Conservation (phyloP, 2,888 invertebrate genomes). For the Dicyrtoma fusca region DNA sequence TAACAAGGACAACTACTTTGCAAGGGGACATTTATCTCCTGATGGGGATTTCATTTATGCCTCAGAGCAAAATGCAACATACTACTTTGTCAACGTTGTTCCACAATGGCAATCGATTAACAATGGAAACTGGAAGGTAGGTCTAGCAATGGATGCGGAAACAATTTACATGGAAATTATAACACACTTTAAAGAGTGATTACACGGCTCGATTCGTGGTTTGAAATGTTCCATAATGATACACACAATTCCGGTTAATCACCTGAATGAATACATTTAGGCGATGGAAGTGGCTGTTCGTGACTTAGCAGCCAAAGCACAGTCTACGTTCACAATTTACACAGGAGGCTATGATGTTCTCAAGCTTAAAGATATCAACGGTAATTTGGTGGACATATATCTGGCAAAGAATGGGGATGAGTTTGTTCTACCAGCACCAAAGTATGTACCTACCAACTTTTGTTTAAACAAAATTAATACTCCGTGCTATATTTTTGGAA, state of each 20-base stretch:
- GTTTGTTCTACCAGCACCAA: conserved; percentile 43
- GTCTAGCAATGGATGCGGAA: conserved; percentile 1
- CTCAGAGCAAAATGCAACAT: conserved; percentile 57
- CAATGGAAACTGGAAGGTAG: conserved; percentile 58
- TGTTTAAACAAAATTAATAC: not conserved
- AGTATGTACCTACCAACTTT: conserved; percentile 30
- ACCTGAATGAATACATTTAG: conserved; percentile 22
- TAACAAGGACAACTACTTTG: conserved; percentile 50
- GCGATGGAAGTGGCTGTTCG: conserved; percentile 63
- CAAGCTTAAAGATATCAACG: conserved; percentile 62
- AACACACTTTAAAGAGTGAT: too few relatives aligned
- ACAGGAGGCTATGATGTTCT: conserved; percentile 68
- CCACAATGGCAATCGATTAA: conserved; percentile 57
- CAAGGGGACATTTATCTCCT: conserved; percentile 57
- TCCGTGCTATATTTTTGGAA: not conserved
- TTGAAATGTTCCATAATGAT: not conserved
- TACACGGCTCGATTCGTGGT: not conserved
- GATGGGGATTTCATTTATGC: conserved; percentile 57
- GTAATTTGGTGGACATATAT: conserved; percentile 59
- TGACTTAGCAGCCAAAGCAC: conserved; percentile 60
- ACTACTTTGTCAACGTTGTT: conserved; percentile 56
- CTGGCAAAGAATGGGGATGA: conserved; percentile 57
- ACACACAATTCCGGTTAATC: not conserved
- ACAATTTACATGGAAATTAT: not conserved
- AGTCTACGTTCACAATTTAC: conserved; percentile 60